Conservation (phyloP, 2,113 vertebrate species). For the Aplodontia rufa region DNA sequence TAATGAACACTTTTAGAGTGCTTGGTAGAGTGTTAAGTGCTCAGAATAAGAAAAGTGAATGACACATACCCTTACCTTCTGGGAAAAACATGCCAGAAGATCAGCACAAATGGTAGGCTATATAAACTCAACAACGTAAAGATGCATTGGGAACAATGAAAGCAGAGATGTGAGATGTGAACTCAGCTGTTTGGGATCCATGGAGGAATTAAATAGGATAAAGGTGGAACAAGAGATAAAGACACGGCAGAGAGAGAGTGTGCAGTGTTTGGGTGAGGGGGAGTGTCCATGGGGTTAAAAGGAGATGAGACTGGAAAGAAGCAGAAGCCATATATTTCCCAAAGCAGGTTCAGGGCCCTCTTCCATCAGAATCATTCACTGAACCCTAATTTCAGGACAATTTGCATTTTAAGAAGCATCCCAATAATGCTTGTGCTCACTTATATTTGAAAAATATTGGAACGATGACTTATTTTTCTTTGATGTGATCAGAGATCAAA, state of each 20-base stretch:
- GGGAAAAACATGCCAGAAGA: not conserved
- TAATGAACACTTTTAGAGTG: not conserved
- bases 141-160: not conserved
- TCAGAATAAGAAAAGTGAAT: not conserved
- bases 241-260: not conserved
- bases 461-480: not conserved
- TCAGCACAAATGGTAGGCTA: accelerated
- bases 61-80: not conserved
- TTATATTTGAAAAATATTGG: not conserved
- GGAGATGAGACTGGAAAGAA: not conserved
- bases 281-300: accelerated
- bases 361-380: not conserved
- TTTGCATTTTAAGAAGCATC: not conserved
- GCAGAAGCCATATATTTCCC: not conserved
- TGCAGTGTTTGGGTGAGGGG: not conserved
- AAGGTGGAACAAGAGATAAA: not conserved
- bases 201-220: not conserved
- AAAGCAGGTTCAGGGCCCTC: not conserved
- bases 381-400: not conserved
- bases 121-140: not conserved
- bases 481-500: not conserved
- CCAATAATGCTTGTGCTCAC: not conserved
- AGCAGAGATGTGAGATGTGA: not conserved
- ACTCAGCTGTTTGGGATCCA: not conserved
- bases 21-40: not conserved